These are phyloP conservation scores for Epizoanthus scotinus DNA, from an alignment of 92 coral and sea anemone species.

Conservation along the genomic window DNA sequence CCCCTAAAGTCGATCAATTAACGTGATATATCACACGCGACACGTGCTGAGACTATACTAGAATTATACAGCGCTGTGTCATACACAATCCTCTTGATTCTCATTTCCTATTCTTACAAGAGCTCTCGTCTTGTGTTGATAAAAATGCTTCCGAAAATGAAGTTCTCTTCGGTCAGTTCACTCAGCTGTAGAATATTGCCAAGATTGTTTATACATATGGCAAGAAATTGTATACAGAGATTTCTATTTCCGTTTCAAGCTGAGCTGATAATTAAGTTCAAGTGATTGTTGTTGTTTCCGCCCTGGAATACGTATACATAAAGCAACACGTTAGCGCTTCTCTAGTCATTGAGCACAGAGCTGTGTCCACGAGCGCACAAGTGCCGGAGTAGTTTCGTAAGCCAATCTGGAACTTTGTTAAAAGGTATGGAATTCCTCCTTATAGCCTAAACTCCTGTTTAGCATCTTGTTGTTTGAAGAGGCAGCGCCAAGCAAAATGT, in stretches of 20 bases:
- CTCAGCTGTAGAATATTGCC: not conserved
- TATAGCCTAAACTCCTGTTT: no score
- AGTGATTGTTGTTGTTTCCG: constrained; percentile 36
- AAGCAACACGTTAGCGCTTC: not conserved
- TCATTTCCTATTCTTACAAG: not conserved
- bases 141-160: not conserved
- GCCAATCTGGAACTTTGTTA: not conserved
- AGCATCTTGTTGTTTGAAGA: no score
- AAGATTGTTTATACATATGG: constrained; percentile 17
- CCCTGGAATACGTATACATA: constrained; percentile 23
- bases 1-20: constrained; percentile 26
- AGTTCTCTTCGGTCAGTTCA: not conserved
- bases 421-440: constrained; percentile 13
- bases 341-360: not conserved
- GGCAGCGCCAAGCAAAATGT: no score
- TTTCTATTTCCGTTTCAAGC: constrained; percentile 30
- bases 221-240: constrained; percentile 20
- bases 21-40: constrained; percentile 10
- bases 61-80: not conserved
- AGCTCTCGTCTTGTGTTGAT: not conserved
- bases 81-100: not conserved
- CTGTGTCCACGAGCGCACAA: no score
- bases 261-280: constrained; percentile 33
- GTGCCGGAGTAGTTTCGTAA: not conserved
- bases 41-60: not conserved